These are phyloP conservation scores for Drosophila testacea DNA, from an alignment of 2,888 invertebrate species.

Conservation along the genomic window DNA sequence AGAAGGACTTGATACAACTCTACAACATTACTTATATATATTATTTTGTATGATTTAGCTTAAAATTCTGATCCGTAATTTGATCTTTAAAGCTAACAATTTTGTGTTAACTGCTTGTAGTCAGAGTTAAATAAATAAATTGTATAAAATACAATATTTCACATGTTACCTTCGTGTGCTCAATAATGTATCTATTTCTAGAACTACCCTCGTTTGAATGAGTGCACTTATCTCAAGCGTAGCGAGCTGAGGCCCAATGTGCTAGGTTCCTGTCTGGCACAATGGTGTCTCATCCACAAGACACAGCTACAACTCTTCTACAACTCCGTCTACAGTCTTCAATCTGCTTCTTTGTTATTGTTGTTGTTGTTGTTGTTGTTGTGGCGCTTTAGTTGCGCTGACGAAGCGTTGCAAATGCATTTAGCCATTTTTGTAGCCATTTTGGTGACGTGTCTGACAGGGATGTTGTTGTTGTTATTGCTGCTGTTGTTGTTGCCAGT, in stretches of 20 bases:
- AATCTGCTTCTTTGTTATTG: constrained; percentile 1
- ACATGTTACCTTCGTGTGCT: neutral
- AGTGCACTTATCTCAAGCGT: constrained; percentile 12
- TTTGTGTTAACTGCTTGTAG: too few relatives aligned
- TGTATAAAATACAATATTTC: too few relatives aligned
- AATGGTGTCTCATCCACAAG: constrained; percentile 24
- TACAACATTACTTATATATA: too few relatives aligned
- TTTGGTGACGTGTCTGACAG: constrained; percentile 68
- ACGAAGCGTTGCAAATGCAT: constrained; percentile 70
- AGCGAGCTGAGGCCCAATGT: constrained; percentile 4
- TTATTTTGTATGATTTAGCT: too few relatives aligned
- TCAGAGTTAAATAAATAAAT: too few relatives aligned
- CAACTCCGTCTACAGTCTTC: constrained; percentile 11
- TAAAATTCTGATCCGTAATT: too few relatives aligned
- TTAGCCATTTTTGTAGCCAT: constrained; percentile 59
- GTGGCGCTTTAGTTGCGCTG: constrained; percentile 50
- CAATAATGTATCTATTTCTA: neutral
- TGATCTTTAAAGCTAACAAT: too few relatives aligned
- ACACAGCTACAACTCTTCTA: constrained; percentile 2
- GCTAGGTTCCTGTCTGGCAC: constrained; percentile 3
- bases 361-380: constrained; percentile 1
- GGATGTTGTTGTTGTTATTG: constrained; percentile 41
- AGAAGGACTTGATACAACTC: too few relatives aligned
- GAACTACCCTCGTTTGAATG: neutral
- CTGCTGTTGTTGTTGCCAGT: constrained; percentile 23